Conservation (phyloP, 2,797 vertebrate species). For the Luscinia megarhynchos region DNA sequence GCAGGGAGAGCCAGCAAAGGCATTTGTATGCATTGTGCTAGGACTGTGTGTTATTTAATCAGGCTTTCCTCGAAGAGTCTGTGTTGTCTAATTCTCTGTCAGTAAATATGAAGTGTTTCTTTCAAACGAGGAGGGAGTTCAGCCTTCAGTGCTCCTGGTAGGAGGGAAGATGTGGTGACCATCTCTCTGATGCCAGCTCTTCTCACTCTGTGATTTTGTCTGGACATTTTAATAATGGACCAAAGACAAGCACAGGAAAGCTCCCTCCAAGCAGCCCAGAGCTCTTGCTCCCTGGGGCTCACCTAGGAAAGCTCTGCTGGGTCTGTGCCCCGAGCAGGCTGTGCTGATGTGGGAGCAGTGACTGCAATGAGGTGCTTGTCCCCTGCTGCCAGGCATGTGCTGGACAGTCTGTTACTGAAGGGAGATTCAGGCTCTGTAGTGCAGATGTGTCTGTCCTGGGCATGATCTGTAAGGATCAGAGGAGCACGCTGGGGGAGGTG, state of each 20-base stretch:
- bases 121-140: background rate
- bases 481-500: background rate
- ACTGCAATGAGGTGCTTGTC: background rate
- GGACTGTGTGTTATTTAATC: background rate
- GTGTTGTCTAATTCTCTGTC: background rate
- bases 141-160: background rate
- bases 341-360: background rate
- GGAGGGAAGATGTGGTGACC: background rate
- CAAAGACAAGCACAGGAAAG: background rate
- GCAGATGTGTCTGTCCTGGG: background rate
- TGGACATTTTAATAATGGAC: background rate
- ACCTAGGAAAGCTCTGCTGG: background rate
- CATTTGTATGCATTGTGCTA: background rate
- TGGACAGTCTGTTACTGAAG: background rate
- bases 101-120: background rate
- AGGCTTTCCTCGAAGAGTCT: background rate
- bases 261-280: background rate
- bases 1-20: background rate
- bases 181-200: background rate
- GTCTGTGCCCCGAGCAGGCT: background rate
- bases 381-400: background rate
- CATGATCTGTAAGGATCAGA: background rate
- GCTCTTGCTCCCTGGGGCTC: background rate
- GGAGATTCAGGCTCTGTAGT: background rate
- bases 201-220: background rate